Percentiles rank a stretch among this genome's conserved stretches.
These are phyloP conservation scores for Axinella damicornis DNA, from an alignment of 37 sponge, comb jelly and placozoan genomes.

Conservation along the genomic window DNA sequence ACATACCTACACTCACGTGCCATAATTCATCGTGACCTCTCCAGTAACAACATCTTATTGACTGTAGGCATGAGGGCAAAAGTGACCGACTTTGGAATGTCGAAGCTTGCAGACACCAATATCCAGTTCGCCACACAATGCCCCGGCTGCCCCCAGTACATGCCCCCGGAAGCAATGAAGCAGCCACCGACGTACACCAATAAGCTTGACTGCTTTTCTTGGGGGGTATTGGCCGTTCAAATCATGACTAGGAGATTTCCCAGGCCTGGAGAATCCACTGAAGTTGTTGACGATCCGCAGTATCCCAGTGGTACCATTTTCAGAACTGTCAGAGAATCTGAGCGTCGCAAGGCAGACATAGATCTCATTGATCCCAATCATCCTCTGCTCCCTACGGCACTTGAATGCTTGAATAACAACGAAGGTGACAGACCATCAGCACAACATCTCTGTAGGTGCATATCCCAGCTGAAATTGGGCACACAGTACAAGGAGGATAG, in stretches of 20 bases:
- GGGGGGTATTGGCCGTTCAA: constrained; percentile 22
- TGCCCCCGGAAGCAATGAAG: constrained; percentile 33
- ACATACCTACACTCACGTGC: constrained; percentile 13
- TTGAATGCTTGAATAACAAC: neutral
- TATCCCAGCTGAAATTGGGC: neutral
- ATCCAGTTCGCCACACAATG: neutral
- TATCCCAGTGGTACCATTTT: too few species aligned
- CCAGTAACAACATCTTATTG: constrained; percentile 31
- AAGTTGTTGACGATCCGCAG: too few species aligned
- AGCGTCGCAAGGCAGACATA: constrained; percentile 27
- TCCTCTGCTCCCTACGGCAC: neutral
- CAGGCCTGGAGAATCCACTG: constrained; percentile 5
- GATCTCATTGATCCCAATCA: constrained; percentile 14
- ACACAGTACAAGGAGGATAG: neutral
- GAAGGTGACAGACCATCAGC: constrained; percentile 13
- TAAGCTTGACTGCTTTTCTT: constrained; percentile 37
- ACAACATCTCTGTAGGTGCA: neutral
- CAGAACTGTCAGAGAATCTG: neutral
- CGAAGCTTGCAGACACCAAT: neutral
- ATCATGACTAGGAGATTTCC: constrained; percentile 22
- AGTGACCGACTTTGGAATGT: constrained; percentile 37
- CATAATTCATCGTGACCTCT: constrained; percentile 20
- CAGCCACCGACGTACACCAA: constrained; percentile 19
- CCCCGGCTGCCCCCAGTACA: constrained; percentile 36
- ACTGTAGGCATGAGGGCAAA: neutral